A percentile compares a stretch with the other conserved stretches of the same genome.
phyloP scores from a whole-genome alignment of 2,888 invertebrate genomes.

The Heliconius ethilla region DNA sequence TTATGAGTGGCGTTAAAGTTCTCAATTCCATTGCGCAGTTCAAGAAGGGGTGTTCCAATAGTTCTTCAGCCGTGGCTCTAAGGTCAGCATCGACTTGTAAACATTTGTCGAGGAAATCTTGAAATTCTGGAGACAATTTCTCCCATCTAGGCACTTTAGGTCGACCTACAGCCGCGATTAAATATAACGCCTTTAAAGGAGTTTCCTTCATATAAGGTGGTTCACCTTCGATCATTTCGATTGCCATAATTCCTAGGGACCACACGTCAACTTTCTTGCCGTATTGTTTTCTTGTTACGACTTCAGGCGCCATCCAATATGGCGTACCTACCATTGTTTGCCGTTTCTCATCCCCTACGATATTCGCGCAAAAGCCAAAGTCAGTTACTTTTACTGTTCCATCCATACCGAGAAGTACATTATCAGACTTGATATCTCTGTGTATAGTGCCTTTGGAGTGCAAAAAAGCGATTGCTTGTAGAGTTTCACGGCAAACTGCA shows the following conservation, averaged over 20 bases:
- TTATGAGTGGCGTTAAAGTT: slow-evolving; percentile 93
- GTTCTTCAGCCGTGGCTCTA: slow-evolving; percentile 88
- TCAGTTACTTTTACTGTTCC: slow-evolving; percentile 96
- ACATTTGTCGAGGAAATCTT: slow-evolving; percentile 93
- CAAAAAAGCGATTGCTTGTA: slow-evolving; percentile 94
- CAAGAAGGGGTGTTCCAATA: slow-evolving; percentile 91
- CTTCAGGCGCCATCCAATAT: slow-evolving; percentile 99
- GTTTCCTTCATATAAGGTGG: slow-evolving; percentile 98
- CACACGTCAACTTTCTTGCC: slow-evolving; percentile 96
- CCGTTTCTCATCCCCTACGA: slow-evolving; percentile 96
- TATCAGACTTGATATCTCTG: slow-evolving; percentile 98
- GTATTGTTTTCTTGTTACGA: slow-evolving; percentile 95
- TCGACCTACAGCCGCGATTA: slow-evolving; percentile 97
- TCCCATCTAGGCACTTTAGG: slow-evolving; percentile 94
- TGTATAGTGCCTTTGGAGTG: slow-evolving; percentile 95
- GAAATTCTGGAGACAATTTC: slow-evolving; percentile 88
- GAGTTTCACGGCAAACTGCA: slow-evolving; percentile 92
- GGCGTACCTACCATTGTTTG: slow-evolving; percentile 99
- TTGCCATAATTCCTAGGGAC: slow-evolving; percentile 99
- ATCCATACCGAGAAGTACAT: slow-evolving; percentile 95
- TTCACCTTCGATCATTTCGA: slow-evolving; percentile 96
- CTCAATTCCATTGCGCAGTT: slow-evolving; percentile 89
- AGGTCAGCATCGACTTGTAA: slow-evolving; percentile 91
- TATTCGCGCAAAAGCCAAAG: slow-evolving; percentile 99
- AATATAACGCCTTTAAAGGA: slow-evolving; percentile 94